These are phyloP conservation scores for Sander vitreus DNA, from an alignment of 2,113 vertebrate genomes.

Conservation along the genomic window DNA sequence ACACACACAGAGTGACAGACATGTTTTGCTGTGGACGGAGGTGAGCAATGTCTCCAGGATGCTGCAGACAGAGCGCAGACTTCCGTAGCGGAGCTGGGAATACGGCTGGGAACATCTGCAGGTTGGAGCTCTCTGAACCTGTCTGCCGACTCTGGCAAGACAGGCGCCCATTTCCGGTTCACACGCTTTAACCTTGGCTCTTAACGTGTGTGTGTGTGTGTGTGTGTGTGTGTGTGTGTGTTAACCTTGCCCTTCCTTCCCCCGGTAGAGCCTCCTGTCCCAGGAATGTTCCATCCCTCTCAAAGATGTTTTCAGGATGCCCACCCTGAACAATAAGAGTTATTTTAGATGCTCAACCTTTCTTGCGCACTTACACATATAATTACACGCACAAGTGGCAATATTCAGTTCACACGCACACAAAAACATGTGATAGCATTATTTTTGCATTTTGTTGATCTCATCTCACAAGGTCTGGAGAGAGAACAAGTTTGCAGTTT, in stretches of 20 bases:
- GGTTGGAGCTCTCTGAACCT: constrained; percentile 69
- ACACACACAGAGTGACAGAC: constrained; percentile 22
- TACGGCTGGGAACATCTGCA: constrained; percentile 72
- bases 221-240: constrained; percentile 44
- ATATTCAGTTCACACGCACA: constrained; percentile 45
- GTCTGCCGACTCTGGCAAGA: constrained; percentile 55
- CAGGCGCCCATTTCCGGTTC: constrained; percentile 76
- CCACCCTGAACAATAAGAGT: constrained; percentile 66
- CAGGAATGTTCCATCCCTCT: constrained; percentile 73
- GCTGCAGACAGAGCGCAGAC: constrained; percentile 65
- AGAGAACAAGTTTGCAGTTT: constrained; percentile 65
- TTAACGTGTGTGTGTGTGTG: constrained; percentile 10
- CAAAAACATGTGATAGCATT: constrained; percentile 40
- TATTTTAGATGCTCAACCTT: constrained; percentile 51
- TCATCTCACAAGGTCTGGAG: constrained; percentile 75
- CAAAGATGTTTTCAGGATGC: constrained; percentile 72
- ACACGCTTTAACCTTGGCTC: constrained; percentile 66
- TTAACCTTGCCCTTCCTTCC: constrained; percentile 72
- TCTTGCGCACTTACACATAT: neutral
- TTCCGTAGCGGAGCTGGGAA: constrained; percentile 65
- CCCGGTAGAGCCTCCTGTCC: constrained; percentile 64
- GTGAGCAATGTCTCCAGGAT: constrained; percentile 72
- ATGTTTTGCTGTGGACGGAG: constrained; percentile 69
- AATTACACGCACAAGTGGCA: constrained; percentile 4
- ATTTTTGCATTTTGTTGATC: constrained; percentile 64